Base-by-base conservation (phyloP, 2,888 invertebrate genomes). In the Oegoconia quadripuncta region DNA sequence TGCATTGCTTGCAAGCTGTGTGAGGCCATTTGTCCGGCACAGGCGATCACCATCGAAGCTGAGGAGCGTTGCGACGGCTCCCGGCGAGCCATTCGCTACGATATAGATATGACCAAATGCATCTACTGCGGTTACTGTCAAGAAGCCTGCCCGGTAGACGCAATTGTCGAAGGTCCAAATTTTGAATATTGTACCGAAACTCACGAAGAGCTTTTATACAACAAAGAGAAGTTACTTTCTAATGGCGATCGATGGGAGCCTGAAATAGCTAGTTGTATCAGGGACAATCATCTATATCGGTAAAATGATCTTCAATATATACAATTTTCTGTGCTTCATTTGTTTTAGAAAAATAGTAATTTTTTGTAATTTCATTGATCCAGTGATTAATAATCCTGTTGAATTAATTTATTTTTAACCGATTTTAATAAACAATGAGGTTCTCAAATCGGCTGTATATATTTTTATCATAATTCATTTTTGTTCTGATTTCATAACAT, bases 81-180 rank as follows among this genome's bases (percentile, higher is more conserved):
- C 30, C 90, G 99, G 29, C 90, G 99, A 49, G 99, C 99, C 0
- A 97, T 96, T 0, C 91, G 99, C 49, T 99, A 99, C 68, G 99
- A 99, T 80, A 99, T 99, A 56, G 99, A 99, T 73, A 48, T 86
- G 95, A 96, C 97, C 0, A 99, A 99, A 74, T 99, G 99, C 74
- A 99, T 99, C 70, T 99, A 97, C 74, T 99, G 99, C 74, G 99
- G 99, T 9, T 98, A 97, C 73, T 99, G 99, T 74, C 99, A 99
- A 82, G 98, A 98, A 74, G 98, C 98, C 0, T 98, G 98, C 64
- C 98, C 98, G 0, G 98, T 98, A 1, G 98, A 98, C 81, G 98
- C 98, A 2, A 98, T 98, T 57, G 98, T 98, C 8, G 98, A 98
- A 88, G 99, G 99, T 6, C 99, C 99, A 0, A 99, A 99, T 74